phyloP scores from a whole-genome alignment of 2,113 vertebrate species.

The Dasyurus viverrinus region DNA sequence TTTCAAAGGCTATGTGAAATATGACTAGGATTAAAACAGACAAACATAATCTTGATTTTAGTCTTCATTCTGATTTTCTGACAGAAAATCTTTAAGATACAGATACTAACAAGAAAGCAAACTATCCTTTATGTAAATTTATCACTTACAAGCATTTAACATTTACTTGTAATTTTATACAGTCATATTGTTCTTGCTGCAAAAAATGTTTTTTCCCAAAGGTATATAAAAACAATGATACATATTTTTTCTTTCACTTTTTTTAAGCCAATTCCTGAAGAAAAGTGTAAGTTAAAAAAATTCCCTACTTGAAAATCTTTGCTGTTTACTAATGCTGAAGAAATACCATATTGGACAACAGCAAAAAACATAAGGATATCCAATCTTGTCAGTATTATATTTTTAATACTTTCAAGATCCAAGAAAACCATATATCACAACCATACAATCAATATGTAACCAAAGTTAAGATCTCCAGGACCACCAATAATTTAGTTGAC shows the following conservation, averaged over 20 bases:
- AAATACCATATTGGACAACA: background rate
- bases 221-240: background rate
- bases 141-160: slow-evolving; percentile 49
- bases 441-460: slow-evolving; percentile 15
- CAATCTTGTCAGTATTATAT: slow-evolving; percentile 5
- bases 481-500: background rate
- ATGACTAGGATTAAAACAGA: slow-evolving; percentile 56
- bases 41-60: slow-evolving; percentile 66
- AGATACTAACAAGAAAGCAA: slow-evolving; percentile 63
- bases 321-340: background rate
- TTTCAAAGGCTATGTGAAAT: slow-evolving; percentile 71
- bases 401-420: slow-evolving; percentile 52
- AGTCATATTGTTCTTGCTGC: slow-evolving; percentile 47
- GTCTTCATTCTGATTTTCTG: slow-evolving; percentile 74
- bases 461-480: background rate
- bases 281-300: slow-evolving; percentile 44
- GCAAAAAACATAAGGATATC: slow-evolving; percentile 53
- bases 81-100: slow-evolving; percentile 77
- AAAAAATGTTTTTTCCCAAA: background rate
- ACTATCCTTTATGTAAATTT: slow-evolving; percentile 69
- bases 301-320: background rate
- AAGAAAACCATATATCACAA: background rate
- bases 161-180: slow-evolving; percentile 64
- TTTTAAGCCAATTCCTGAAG: slow-evolving; percentile 39
- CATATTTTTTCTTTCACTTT: background rate